These are phyloP conservation scores for Xestoiulus laeticollis DNA, from an alignment of 2,888 invertebrate species.

Conservation along the genomic window DNA sequence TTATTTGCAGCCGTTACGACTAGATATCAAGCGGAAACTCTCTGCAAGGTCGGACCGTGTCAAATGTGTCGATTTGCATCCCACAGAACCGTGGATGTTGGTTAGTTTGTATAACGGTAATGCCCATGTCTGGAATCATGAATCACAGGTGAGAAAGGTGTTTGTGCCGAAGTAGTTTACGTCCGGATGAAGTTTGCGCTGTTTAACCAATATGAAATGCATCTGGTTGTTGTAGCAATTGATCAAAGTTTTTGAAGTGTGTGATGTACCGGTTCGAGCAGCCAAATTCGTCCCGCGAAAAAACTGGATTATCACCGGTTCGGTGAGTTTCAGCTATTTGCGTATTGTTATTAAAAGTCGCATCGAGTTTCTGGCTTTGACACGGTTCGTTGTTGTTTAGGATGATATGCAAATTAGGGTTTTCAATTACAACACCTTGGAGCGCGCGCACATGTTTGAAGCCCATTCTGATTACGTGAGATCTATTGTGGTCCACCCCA, in stretches of 20 bases:
- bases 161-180: neutral
- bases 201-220: no score
- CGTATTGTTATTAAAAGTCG: constrained; percentile 17
- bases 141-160: constrained; percentile 82
- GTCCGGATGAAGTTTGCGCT: neutral
- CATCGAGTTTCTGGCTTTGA: neutral
- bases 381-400: no score
- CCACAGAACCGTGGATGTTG: constrained; percentile 98
- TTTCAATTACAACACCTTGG: constrained; percentile 98
- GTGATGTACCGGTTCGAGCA: constrained; percentile 94
- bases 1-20: constrained; percentile 80
- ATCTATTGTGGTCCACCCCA: constrained; percentile 95
- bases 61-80: constrained; percentile 97
- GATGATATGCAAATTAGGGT: constrained; percentile 78
- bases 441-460: constrained; percentile 94
- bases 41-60: constrained; percentile 98
- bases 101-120: constrained; percentile 98
- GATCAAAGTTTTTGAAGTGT: constrained; percentile 73
- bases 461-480: constrained; percentile 99
- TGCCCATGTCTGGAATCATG: constrained; percentile 99
- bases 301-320: constrained; percentile 98
- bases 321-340: constrained; percentile 67
- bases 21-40: constrained; percentile 98
- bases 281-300: constrained; percentile 97
- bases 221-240: constrained; percentile 63